Evolutionary conservation across 2,888 invertebrate species (phyloP), one percentile per base, ranked within the genome.

Genomic region (Temnothorax unifasciatus): DNA sequence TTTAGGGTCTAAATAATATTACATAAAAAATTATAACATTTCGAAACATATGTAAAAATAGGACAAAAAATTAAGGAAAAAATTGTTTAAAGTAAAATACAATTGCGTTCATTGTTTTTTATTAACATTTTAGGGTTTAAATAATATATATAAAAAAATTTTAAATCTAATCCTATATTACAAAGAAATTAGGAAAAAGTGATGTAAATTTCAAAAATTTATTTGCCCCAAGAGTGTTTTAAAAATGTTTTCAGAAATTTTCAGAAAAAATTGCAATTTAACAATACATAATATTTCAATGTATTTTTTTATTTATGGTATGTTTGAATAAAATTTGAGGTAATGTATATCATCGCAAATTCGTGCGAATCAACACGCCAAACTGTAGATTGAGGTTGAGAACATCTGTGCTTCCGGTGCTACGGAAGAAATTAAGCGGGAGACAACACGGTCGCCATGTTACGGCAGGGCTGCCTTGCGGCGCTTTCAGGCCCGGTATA

Each of bases 361-460:
- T 21, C 41, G n/a, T 21, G 6, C 41, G 2, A 13, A 21, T 66
- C 18, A 0, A n/a, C 1, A 29, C 25, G 25, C 5, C 11, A 6
- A 41, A 21, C 4, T 15, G 11, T n/a, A n/a, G 52, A 8, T 29
- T 0, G 44, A 89, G 47, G 86, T 89, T 90, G 91, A 91, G 90
- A 90, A 90, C 89, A 87, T 64, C 71, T 52, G 52, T n/a, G 76
- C 64, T 82, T 89, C 87, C 85, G 84, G 86, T 81, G 84, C 74
- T 57, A 85, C 86, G 85, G 85, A 84, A 91, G 88, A 92, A 93
- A 92, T 91, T 91, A 87, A 92, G 93, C 93, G 93, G 93, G 93
- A 93, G 92, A 84, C 85, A 82, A 87, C 38, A 88, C 82, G 87
- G 88, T 83, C 86, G 89, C 89, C 88, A 85, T 86, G 13, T 77